Evolutionary conservation across 2,113 vertebrate genomes (phyloP).

Genomic region (Mobula hypostoma): DNA sequence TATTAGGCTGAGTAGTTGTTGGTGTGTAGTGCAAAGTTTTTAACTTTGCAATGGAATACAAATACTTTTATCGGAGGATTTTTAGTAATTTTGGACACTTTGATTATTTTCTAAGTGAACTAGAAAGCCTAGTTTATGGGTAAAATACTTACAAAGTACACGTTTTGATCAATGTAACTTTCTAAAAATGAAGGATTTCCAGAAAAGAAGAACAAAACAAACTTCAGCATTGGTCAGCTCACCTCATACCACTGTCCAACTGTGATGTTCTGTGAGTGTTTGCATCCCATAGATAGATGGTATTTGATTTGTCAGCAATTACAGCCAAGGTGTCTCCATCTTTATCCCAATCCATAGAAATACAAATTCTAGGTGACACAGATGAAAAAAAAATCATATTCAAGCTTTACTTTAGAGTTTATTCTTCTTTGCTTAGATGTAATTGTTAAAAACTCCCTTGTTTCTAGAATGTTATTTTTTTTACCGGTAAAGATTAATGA

Average conservation of each 20-base stretch:
- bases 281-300: slow-evolving; percentile 84
- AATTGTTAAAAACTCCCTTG: not conserved
- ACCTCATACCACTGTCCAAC: slow-evolving; percentile 89
- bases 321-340: slow-evolving; percentile 86
- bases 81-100: not conserved
- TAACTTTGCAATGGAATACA: not conserved
- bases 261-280: slow-evolving; percentile 84
- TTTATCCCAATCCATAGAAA: slow-evolving; percentile 94
- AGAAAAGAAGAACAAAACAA: not conserved
- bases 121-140: not conserved
- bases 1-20: too few relatives aligned
- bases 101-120: not conserved
- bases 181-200: not conserved
- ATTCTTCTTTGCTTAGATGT: not conserved
- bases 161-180: not conserved
- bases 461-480: not conserved
- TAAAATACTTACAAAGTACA: not conserved
- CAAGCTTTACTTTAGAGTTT: not conserved
- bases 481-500: not conserved
- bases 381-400: not conserved
- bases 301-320: slow-evolving; percentile 83
- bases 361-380: slow-evolving; percentile 63
- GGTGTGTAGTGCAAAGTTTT: too few relatives aligned
- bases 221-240: slow-evolving; percentile 40
- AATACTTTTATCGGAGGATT: not conserved